Conservation (phyloP, 2,888 invertebrate species). For the Hyposoter didymator region DNA sequence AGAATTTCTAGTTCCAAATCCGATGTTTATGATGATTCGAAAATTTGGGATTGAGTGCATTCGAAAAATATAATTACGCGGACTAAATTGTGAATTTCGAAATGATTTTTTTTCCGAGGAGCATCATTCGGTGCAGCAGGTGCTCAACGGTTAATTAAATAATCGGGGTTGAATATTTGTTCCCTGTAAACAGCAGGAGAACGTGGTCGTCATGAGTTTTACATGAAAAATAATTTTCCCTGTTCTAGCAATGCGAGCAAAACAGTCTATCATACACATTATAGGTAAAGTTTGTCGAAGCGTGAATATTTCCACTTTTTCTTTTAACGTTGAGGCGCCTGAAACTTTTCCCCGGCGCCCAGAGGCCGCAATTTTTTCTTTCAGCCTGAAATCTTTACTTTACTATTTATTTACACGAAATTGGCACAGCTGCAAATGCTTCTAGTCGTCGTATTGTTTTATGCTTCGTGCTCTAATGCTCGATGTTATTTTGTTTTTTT, state of each 20-base stretch:
- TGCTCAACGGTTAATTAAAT: no score
- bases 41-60: no score
- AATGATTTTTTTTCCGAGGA: no score
- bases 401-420: slow-evolving; percentile 48
- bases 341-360: not conserved
- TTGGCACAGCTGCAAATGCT: slow-evolving; percentile 56
- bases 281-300: slow-evolving; percentile 83
- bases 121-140: no score
- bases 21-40: no score
- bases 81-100: no score
- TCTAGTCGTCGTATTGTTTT: slow-evolving; percentile 39
- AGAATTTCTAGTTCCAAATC: no score
- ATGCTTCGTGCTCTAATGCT: slow-evolving; percentile 59
- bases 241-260: slow-evolving; percentile 83
- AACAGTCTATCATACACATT: slow-evolving; percentile 83
- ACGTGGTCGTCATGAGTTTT: slow-evolving; percentile 48
- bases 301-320: slow-evolving; percentile 73
- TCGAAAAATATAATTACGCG: no score
- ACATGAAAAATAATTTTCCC: slow-evolving; percentile 77
- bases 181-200: not conserved
- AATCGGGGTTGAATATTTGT: not conserved
- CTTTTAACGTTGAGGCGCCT: slow-evolving; percentile 17
- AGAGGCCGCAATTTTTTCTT: slow-evolving; percentile 14
- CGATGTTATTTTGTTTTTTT: slow-evolving; percentile 14
- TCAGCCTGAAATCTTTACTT: slow-evolving; percentile 60